These are phyloP conservation scores for Nemoura dubitans DNA, from an alignment of 2,888 invertebrate genomes.

Conservation along the genomic window DNA sequence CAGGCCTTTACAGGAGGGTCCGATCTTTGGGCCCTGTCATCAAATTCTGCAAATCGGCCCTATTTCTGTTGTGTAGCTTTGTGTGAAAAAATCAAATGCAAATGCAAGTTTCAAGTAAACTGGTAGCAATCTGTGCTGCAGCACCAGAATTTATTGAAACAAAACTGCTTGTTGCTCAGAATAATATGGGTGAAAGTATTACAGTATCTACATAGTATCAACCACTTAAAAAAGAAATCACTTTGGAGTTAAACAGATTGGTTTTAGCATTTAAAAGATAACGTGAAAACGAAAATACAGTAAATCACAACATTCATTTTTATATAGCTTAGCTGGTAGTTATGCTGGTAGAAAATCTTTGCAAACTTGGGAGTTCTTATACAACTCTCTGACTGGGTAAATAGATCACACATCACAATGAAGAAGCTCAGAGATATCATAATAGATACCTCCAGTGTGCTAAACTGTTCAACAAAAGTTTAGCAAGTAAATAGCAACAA, in stretches of 20 bases:
- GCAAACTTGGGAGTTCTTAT: background rate
- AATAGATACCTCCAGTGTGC: background rate
- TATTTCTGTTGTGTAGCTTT: too few relatives aligned
- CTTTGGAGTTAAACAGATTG: background rate
- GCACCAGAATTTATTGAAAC: background rate
- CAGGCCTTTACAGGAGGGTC: too few relatives aligned
- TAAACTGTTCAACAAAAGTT: background rate
- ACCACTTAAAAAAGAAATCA: background rate
- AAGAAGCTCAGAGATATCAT: background rate
- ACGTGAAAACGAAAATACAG: background rate
- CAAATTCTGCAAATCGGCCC: too few relatives aligned
- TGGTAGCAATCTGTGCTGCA: background rate
- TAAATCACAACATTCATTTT: background rate
- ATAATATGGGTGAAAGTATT: too few relatives aligned
- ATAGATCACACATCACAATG: conserved; percentile 12
- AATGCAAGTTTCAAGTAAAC: too few relatives aligned
- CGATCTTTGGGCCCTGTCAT: too few relatives aligned
- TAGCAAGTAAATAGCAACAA: background rate
- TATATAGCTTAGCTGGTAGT: background rate
- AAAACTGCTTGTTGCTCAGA: background rate
- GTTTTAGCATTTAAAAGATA: background rate
- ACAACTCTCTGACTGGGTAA: background rate
- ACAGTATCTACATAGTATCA: background rate
- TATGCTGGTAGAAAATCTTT: background rate
- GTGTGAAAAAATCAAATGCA: too few relatives aligned